Percentiles rank a stretch among this genome's conserved stretches.
Conservation (phyloP, 2,113 vertebrate genomes). For the Symphodus melops region DNA sequence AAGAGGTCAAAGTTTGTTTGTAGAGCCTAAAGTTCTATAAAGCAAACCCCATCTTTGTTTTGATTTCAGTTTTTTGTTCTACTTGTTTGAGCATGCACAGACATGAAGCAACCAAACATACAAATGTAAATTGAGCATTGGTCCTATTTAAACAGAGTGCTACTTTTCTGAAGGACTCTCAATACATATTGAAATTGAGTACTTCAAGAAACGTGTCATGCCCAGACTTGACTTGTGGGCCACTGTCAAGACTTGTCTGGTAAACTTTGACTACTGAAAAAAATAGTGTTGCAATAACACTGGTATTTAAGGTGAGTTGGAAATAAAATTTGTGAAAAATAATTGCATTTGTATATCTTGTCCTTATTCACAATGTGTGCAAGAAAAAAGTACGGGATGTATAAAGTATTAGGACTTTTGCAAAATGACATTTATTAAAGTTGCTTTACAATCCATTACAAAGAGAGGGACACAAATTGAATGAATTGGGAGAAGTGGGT, state of each 20-base stretch:
- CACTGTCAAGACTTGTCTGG: conserved; percentile 42
- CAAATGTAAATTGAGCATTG: conserved; percentile 7
- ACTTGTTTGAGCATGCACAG: conserved; percentile 53
- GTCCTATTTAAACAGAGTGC: conserved; percentile 14
- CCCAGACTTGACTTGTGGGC: conserved; percentile 22
- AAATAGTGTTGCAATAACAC: neutral
- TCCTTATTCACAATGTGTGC: neutral
- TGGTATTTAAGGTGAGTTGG: neutral
- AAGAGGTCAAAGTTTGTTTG: neutral
- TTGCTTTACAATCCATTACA: neutral
- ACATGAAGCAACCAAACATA: conserved; percentile 7
- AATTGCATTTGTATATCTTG: neutral
- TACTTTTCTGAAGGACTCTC: conserved; percentile 30
- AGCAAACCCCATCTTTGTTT: neutral
- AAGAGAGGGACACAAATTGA: neutral
- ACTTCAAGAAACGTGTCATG: conserved; percentile 35
- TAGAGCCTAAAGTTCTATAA: neutral
- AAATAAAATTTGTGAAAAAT: neutral
- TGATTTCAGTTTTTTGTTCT: conserved; percentile 14
- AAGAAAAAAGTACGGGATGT: neutral
- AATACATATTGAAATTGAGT: conserved; percentile 60
- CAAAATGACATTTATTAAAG: neutral
- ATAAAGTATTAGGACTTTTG: neutral
- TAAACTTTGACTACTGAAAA: neutral
- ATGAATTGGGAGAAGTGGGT: conserved; percentile 37